Base-by-base conservation (phyloP, 2,888 invertebrate species). In the Labia minor region DNA sequence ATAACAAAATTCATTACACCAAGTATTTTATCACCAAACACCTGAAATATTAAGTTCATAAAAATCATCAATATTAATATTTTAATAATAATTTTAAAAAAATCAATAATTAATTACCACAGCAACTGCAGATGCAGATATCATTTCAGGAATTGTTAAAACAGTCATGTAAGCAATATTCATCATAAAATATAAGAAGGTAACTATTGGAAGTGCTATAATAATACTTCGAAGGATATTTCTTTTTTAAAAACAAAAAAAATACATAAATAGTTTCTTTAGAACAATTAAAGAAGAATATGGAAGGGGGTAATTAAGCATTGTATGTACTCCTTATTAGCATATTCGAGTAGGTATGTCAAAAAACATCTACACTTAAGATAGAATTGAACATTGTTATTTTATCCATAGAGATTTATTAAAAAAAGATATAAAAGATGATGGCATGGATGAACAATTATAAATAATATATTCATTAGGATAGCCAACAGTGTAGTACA, bases 81-180 rank as follows among this genome's bases (percentile, higher is more conserved):
- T 21, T 19, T 3, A 67, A 65, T 33, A 68, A 21, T 37, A 11
- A 37, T 68, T 61, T 10, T 26, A 61, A 21, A 18, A 14, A 68
- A 19, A 10, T 68, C 1, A 10, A 26, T 11, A 3, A 18, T 16
- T 64, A 74, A 77, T 76, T 73, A 81, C 81, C n/a, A 92, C 88
- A 0, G 92, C 93, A 0, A 93, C 92, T 0, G 92, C 92, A 0
- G 85, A 83, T 0, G 89, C 86, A 2, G 80, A 80, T 14, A 86
- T 79, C 83, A 94, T 86, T 74, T 92, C 90, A 0, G 82, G 78
- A 65, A 85, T 82, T 1, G 84, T 85, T 71, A 93, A 77, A 2
- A 88, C 90, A 0, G 90, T 85, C 86, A 92, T 88, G 77, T 92
- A 93, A n/a, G 92, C 87, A 16, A 92, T 81, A 74, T 92, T 93